These are phyloP conservation scores for Nettapus auritus DNA, from an alignment of 2,113 vertebrate genomes.

Conservation along the genomic window DNA sequence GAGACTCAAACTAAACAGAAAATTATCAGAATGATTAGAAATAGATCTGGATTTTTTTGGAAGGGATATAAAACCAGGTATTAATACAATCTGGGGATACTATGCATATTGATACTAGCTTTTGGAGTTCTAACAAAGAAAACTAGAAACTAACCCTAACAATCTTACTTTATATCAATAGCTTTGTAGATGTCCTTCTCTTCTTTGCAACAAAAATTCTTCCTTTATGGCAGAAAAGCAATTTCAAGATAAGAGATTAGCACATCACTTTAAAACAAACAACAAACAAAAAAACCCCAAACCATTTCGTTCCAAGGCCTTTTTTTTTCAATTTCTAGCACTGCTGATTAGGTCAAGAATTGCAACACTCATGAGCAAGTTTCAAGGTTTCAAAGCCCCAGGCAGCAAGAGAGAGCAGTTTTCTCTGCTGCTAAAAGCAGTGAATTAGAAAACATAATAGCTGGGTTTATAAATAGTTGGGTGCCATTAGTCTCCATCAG, in stretches of 20 bases:
- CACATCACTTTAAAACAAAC: neutral
- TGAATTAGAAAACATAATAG: conserved; percentile 48
- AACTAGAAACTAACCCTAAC: neutral
- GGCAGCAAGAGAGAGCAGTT: neutral
- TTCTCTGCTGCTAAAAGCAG: conserved; percentile 19
- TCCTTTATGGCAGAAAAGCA: neutral
- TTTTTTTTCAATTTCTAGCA: neutral
- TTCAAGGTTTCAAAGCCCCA: conserved; percentile 3
- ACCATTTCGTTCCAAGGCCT: neutral
- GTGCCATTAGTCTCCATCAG: conserved; percentile 5
- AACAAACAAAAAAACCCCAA: neutral
- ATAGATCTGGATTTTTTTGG: neutral
- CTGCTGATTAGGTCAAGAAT: neutral
- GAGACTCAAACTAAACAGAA: neutral
- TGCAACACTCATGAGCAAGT: neutral
- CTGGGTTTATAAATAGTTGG: neutral
- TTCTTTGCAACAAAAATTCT: neutral
- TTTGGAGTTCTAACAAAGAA: neutral
- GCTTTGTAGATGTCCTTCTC: neutral
- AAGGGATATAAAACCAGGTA: neutral
- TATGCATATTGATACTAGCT: neutral
- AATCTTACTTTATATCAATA: neutral
- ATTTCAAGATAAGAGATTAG: neutral
- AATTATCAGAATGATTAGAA: neutral
- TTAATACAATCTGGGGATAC: neutral